phyloP scores from a whole-genome alignment of 2,113 vertebrate genomes.

The Pedetes capensis region DNA sequence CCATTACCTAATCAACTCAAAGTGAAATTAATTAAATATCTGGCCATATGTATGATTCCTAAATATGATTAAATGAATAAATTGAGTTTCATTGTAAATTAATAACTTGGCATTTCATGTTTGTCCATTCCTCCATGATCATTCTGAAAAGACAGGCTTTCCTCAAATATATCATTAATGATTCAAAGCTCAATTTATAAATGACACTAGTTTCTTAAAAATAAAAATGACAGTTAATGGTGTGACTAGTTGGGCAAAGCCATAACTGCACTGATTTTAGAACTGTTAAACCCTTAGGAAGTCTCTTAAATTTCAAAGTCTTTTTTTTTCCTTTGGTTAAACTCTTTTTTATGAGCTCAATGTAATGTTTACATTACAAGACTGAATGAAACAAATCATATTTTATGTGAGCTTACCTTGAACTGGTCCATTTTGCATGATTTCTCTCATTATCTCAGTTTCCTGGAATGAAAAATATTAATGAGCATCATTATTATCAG shows the following conservation, averaged over 20 bases:
- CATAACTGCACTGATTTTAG: neutral
- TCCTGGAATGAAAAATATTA: slow-evolving; percentile 75
- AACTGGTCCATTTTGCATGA: slow-evolving; percentile 85
- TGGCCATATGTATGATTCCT: neutral
- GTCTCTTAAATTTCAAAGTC: neutral
- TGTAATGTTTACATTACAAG: neutral
- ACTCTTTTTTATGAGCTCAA: neutral
- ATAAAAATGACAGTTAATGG: neutral
- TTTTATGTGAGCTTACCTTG: slow-evolving; percentile 80
- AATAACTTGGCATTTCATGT: neutral
- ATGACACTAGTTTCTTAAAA: neutral
- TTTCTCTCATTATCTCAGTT: slow-evolving; percentile 87
- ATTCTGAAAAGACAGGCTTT: neutral
- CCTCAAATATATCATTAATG: neutral
- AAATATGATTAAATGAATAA: neutral
- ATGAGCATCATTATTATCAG: neutral
- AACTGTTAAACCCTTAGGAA: neutral
- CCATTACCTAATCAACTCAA: neutral
- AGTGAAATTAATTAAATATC: neutral
- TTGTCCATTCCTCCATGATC: neutral
- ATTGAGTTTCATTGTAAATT: neutral
- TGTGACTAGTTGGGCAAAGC: neutral
- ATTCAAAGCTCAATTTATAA: slow-evolving; percentile 3
- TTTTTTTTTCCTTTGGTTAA: neutral
- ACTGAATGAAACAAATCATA: neutral